Base-by-base conservation (phyloP, 2,113 vertebrate genomes). In the Dasyurus viverrinus region DNA sequence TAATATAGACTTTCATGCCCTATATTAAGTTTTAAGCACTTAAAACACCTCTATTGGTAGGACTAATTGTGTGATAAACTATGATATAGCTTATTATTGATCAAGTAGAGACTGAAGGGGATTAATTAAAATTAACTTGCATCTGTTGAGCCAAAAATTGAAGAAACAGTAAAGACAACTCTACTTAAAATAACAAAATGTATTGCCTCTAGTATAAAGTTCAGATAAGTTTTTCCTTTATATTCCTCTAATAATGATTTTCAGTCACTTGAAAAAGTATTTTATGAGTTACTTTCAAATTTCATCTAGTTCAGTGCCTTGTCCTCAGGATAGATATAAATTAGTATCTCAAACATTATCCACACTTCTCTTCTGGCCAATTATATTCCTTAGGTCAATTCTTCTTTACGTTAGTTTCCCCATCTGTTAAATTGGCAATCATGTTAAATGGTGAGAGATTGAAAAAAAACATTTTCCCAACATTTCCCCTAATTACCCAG, bases 91-190 rank as follows among this genome's bases (percentile, higher is more conserved):
- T 76, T 19, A 16, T 93, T 93, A 57, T 94, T 96, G 95, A 52
- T 24, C 54, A 94, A 94, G 95, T 91, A 95, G 93, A 94, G 53
- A 92, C 16, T 94, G 90, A 96, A 96, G 91, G 60, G 27, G 92
- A 94, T 96, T 48, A 94, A 50, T 92, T 68, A 36, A 68, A 68
- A 68, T 95, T 89, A 94, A 50, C 89, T 89, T 84, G 93, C 2
- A 93, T 92, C 90, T 89, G 90, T 84, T 92, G 30, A 96, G 30
- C 92, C 95, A 55, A 96, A 97, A 91, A 54, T 93, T 48, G 95
- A 93, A 95, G 60, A 94, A 95, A 90, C 47, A 68, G 24, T 92
- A 94, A 96, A 27, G 60, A 76, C n/a, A 76, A 76, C 36, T 36
- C 60, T 76, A n/a, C 14, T 6, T n/a, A 36, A 76, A 76, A 76